Conservation (phyloP, 2,113 vertebrate genomes). For the Dasyurus viverrinus region DNA sequence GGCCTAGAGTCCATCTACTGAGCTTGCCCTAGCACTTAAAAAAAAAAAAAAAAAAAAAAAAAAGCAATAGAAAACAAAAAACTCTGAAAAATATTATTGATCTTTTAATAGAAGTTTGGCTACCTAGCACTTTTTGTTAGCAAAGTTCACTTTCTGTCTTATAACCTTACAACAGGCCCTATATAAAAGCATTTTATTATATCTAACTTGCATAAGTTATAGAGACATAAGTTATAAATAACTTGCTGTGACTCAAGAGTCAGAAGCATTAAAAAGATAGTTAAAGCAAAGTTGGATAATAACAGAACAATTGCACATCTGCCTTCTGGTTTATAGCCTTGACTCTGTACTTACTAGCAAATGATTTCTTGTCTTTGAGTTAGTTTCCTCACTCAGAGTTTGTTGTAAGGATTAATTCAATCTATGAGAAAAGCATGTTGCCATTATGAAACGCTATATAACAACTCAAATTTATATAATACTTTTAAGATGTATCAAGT, state of each 20-base stretch:
- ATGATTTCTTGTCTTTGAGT: background rate
- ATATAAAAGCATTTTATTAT: background rate
- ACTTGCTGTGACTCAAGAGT: background rate
- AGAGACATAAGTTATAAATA: background rate
- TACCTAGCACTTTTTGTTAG: background rate
- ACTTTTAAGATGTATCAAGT: background rate
- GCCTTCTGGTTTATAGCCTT: background rate
- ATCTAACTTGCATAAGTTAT: background rate
- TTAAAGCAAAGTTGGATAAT: background rate
- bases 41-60: no score
- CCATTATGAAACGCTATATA: background rate
- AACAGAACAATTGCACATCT: background rate
- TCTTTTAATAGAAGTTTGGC: no score
- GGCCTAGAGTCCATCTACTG: background rate
- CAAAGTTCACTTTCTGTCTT: background rate
- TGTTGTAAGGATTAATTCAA: background rate
- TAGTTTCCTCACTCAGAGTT: background rate
- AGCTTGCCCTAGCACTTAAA: background rate
- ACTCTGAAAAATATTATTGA: no score
- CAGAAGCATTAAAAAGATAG: background rate
- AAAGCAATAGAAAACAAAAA: no score
- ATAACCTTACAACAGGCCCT: background rate
- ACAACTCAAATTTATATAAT: background rate
- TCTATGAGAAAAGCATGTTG: background rate
- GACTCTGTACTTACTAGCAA: background rate